These are phyloP conservation scores for Drosophila ezoana DNA, from an alignment of 2,888 invertebrate species.

Conservation along the genomic window DNA sequence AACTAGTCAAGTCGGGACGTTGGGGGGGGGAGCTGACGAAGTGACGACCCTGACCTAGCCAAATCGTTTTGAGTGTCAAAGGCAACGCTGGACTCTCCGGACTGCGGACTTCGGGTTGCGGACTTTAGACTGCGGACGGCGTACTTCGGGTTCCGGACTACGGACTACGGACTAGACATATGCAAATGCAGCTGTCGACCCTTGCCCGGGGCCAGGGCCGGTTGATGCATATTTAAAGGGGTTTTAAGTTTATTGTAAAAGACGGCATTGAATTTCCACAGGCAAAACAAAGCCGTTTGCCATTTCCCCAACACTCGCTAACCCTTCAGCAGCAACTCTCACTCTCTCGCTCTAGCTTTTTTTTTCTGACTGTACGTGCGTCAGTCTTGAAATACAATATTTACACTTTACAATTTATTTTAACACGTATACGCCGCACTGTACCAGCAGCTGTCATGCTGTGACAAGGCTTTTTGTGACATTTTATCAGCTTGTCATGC, in stretches of 20 bases:
- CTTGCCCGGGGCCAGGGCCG: slow-evolving; percentile 39
- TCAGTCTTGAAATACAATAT: slow-evolving; percentile 63
- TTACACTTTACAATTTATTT: slow-evolving; percentile 73
- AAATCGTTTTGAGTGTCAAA: slow-evolving; percentile 75
- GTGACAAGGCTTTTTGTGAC: slow-evolving; percentile 52
- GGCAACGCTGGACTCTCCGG: slow-evolving; percentile 49
- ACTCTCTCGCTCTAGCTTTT: not conserved
- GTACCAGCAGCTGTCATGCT: slow-evolving; percentile 65
- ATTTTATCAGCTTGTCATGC: slow-evolving; percentile 68
- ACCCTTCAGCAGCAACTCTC: not conserved
- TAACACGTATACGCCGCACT: slow-evolving; percentile 59
- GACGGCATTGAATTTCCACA: slow-evolving; percentile 28
- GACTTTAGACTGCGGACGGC: slow-evolving; percentile 6
- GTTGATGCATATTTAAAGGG: slow-evolving; percentile 68
- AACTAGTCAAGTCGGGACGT: slow-evolving; percentile 5
- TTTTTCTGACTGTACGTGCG: slow-evolving; percentile 19
- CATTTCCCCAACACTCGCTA: slow-evolving; percentile 1
- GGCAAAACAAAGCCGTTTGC: slow-evolving; percentile 24
- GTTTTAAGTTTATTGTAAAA: slow-evolving; percentile 56
- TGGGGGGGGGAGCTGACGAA: slow-evolving; percentile 17
- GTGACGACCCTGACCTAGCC: slow-evolving; percentile 74
- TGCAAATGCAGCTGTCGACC: slow-evolving; percentile 69
- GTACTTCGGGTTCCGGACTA: not conserved
- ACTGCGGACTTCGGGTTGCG: slow-evolving; percentile 15
- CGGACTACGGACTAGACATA: slow-evolving; percentile 50